These are phyloP conservation scores for Erithacus rubecula DNA, from an alignment of 2,797 vertebrate species.

Conservation along the genomic window DNA sequence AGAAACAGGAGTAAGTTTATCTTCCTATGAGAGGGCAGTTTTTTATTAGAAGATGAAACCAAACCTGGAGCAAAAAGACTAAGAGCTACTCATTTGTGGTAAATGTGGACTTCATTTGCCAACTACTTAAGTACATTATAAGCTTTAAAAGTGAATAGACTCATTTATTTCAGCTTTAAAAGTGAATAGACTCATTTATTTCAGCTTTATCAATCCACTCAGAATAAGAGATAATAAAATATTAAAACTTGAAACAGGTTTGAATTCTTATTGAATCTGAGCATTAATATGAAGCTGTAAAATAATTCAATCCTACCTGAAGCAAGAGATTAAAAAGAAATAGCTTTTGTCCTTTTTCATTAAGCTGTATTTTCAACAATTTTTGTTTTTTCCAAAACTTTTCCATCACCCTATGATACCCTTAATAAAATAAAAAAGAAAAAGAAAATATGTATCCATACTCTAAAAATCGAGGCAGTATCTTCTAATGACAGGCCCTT, in stretches of 20 bases:
- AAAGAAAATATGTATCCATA: background rate
- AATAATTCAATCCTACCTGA: slow-evolving; percentile 26
- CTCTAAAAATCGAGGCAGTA: background rate
- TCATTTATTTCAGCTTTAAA: slow-evolving; percentile 42
- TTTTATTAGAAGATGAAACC: background rate
- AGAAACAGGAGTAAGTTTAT: background rate
- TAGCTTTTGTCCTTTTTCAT: background rate
- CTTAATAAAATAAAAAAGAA: background rate
- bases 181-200: slow-evolving; percentile 23
- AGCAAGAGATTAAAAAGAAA: slow-evolving; percentile 20
- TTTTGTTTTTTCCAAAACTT: background rate
- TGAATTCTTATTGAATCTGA: slow-evolving; percentile 15
- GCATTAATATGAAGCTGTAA: slow-evolving; percentile 15
- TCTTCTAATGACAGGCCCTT: background rate
- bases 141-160: background rate
- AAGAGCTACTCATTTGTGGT: background rate
- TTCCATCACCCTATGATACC: background rate
- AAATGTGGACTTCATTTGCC: background rate
- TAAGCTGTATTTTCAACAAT: background rate
- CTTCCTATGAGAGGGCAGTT: background rate
- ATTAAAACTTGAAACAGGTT: slow-evolving; percentile 29
- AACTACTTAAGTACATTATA: background rate
- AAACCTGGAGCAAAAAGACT: background rate
- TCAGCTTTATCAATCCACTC: slow-evolving; percentile 1
- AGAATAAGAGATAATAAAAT: slow-evolving; percentile 38